Base-by-base conservation (phyloP, 30 jellyfish, hydroid and myxozoan genomes). In the Mastigias papua region DNA sequence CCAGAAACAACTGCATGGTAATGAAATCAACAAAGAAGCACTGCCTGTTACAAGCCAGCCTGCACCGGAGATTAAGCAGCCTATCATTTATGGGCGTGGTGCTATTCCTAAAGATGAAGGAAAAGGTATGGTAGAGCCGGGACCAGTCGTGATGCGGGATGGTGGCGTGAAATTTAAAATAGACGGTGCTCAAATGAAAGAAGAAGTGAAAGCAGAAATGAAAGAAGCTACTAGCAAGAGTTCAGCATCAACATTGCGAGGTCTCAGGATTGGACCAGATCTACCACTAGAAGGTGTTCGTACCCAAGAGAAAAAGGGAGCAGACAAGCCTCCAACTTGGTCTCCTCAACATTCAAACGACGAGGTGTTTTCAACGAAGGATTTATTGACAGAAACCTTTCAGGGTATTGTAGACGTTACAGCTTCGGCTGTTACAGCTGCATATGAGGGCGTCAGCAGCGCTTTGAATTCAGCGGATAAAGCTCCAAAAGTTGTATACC, bases 71-170 rank as follows among this genome's bases (percentile, higher is more conserved):
- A 58, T 65, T 2, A 35, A 30, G 34, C 84, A 69, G 58, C 92
- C 92, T 5, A 74, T 82, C 73, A 76, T 76, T 26, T 76, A 35
- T 34, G 87, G 87, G 19, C 87, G 87, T 5, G 87, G 87, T 76
- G 76, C 75, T 50, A 49, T 63, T 6, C 21, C 57, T 19, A 71
- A 71, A 48, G 65, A 29, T 71, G 82, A 25, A 0, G 65, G 15
- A 25, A 71, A 15, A 13, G 66, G 15, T 17, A 13, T 71, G 22
- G n/a, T 25, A 42, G 87, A 76, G 75, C 87, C 87, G 6, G 87
- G 58, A 0, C 31, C 33, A 28, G 27, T 76, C 23, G 28, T 50
- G 37, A 76, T 76, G 31, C 87, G 87, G 5, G 66, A 33, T 25
- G 29, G 16, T 21, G 82, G n/a, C 22, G 32, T 34, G 63, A 71